These are phyloP conservation scores for Masticophis lateralis DNA, from an alignment of 2,797 vertebrate species.

Conservation along the genomic window DNA sequence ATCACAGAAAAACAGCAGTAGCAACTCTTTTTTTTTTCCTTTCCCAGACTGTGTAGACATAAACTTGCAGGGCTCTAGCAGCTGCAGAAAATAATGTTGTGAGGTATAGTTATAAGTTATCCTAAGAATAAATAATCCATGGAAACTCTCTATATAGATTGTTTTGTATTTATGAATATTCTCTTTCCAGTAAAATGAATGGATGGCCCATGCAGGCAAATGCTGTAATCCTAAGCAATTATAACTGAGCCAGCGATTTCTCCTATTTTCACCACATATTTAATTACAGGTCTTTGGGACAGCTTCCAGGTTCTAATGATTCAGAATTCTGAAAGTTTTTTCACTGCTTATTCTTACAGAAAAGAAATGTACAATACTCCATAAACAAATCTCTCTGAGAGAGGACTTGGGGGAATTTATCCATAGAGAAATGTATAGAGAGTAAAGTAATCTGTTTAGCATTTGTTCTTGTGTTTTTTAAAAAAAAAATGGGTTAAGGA, in stretches of 20 bases:
- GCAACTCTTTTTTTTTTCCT: not conserved
- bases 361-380: not conserved
- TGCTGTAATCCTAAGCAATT: not conserved
- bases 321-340: not conserved
- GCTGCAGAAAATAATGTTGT: not conserved
- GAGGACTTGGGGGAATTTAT: not conserved
- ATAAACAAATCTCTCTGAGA: not conserved
- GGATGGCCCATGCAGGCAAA: not conserved
- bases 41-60: not conserved
- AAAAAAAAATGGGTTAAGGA: not conserved
- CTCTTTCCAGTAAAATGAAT: not conserved
- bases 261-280: not conserved
- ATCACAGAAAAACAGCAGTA: not conserved
- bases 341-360: not conserved
- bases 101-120: not conserved
- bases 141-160: not conserved
- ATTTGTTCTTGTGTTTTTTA: not conserved
- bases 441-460: not conserved
- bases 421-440: not conserved
- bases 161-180: not conserved
- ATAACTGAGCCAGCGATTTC: not conserved
- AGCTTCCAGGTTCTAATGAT: not conserved
- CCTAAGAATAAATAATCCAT: not conserved
- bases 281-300: not conserved
- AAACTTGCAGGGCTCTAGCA: not conserved